Evolutionary conservation across 1,140 invertebrate species (phyloP), one percentile per base, ranked within the genome.

Genomic region (Anoplophora glabripennis): DNA sequence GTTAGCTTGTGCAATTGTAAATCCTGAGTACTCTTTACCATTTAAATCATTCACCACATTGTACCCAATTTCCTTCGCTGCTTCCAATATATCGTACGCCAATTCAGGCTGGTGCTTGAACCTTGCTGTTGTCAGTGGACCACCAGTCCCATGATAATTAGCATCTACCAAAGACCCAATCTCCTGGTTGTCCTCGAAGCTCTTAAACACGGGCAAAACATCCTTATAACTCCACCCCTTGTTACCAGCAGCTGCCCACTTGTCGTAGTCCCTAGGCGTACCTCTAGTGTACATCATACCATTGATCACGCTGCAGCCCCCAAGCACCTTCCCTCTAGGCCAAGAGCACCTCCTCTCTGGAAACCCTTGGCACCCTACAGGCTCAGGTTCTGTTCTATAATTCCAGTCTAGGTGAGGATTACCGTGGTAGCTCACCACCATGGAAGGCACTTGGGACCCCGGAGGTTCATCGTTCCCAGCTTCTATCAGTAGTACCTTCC

Each of bases 241-340:
- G 51, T 75, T 74, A 15, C 72, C 73, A 8, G 64, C 64, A 12
- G 54, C 48, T 14, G 79, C 85, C 88, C 88, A 91, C 38, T 84
- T 77, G 67, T 90, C 80, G 70, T 85, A 90, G 75, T 90, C 88
- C 44, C 11, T 14, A 0, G 84, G 79, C 66, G 87, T 81, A 0
- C 89, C 89, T 41, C 88, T 78, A 17, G 84, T 83, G 65, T 90
- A 90, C 73, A 88, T 87, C 86, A 90, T 89, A 3, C 82, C 84
- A 71, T 88, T 86, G n/a, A 87, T 75, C 1, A 81, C 80, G 33
- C 82, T 84, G 40, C 80, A 81, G 8, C 86, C 86, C n/a, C 86
- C 86, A 49, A 81, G 55, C 14, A 76, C 76, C 70, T 85, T 84
- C 2, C 79, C 84, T 58, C 81, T 76, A 0, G 79, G 77, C 83